These are phyloP conservation scores for Callithrix jacchus DNA, from an alignment of 2,113 vertebrate genomes.

Conservation along the genomic window DNA sequence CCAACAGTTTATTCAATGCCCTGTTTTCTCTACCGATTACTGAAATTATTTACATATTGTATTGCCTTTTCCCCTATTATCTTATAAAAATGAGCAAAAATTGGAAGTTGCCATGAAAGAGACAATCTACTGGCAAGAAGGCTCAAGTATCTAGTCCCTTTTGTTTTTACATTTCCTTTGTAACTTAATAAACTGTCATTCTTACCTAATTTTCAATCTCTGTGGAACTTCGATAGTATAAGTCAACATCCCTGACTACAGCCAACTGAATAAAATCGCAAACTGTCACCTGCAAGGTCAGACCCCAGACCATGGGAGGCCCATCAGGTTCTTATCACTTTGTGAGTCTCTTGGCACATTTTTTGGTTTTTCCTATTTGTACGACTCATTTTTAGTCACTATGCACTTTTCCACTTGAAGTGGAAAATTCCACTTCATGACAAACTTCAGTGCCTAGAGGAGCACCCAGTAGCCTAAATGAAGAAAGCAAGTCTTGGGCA, in stretches of 20 bases:
- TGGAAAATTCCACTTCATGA: neutral
- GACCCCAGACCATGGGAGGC: neutral
- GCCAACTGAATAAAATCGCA: neutral
- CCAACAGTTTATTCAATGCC: neutral
- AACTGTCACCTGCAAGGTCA: neutral
- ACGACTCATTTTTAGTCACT: neutral
- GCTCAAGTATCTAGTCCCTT: neutral
- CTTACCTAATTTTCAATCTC: neutral
- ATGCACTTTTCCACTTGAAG: neutral
- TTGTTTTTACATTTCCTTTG: neutral
- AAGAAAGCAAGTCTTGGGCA: neutral
- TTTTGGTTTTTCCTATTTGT: neutral
- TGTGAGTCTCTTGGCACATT: neutral
- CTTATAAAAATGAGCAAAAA: neutral
- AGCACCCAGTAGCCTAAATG: neutral
- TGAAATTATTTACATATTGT: neutral
- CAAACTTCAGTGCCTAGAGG: neutral
- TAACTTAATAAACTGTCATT: neutral
- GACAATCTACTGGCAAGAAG: neutral
- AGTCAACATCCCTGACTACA: neutral
- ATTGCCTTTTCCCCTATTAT: neutral
- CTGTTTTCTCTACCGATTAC: neutral
- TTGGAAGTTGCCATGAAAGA: neutral
- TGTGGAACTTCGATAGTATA: neutral
- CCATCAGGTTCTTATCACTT: neutral